Evolutionary conservation across 1,140 invertebrate genomes (phyloP).

Genomic region (Cydia pomonella): DNA sequence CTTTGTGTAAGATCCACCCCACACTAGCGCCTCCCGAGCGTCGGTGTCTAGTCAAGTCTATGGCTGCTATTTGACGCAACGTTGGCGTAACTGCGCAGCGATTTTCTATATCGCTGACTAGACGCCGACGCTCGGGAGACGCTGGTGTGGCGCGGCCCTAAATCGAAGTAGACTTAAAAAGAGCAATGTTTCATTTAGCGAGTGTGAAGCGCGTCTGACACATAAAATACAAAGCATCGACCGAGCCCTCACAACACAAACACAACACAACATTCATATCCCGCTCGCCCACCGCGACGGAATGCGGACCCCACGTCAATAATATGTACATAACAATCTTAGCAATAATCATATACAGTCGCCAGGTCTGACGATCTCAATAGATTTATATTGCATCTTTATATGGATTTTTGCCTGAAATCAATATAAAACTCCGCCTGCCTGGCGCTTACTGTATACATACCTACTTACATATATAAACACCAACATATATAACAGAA

Average conservation of each 20-base stretch:
- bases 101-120: too few species aligned
- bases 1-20: too few species aligned
- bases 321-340: constrained; percentile 20
- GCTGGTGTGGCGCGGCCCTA: too few species aligned
- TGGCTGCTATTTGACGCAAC: too few species aligned
- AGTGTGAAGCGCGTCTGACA: background rate
- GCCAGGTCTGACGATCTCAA: background rate
- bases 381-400: background rate
- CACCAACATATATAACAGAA: constrained; percentile 7
- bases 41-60: too few species aligned
- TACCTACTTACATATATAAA: background rate
- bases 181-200: background rate
- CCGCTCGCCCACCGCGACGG: constrained; percentile 20
- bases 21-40: too few species aligned
- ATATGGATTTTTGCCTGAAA: background rate
- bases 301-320: constrained; percentile 6
- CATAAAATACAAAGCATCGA: background rate
- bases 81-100: too few species aligned
- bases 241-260: constrained; percentile 10
- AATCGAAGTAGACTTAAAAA: background rate
- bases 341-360: background rate
- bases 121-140: too few species aligned
- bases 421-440: background rate
- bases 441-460: background rate
- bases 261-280: constrained; percentile 28